phyloP scores from a whole-genome alignment of 2,797 vertebrate species.

The Xiphophorus birchmanni region DNA sequence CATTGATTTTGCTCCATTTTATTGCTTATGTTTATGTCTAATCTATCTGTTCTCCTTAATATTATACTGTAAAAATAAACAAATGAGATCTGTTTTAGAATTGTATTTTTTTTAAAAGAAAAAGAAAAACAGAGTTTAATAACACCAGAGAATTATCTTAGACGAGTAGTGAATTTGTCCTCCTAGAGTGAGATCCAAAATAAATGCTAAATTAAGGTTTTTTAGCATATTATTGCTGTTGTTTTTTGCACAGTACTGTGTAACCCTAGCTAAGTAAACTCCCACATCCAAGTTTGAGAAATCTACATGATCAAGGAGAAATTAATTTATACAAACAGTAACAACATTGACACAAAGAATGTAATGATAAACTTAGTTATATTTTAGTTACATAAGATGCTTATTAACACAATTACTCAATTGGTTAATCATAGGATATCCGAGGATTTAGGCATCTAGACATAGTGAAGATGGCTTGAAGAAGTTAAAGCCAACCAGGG shows the following conservation, averaged over 20 bases:
- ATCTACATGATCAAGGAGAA: background rate
- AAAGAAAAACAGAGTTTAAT: conserved; percentile 23
- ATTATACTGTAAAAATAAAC: background rate
- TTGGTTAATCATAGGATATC: background rate
- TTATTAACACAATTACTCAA: background rate
- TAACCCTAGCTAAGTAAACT: background rate
- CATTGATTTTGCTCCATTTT: conserved; percentile 11
- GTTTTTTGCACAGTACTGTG: background rate
- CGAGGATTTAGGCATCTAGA: background rate
- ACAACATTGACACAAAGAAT: background rate
- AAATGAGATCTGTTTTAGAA: background rate
- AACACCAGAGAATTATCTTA: conserved; percentile 22
- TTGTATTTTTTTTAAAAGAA: background rate
- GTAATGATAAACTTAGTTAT: background rate
- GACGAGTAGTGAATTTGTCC: conserved; percentile 7
- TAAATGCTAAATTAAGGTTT: background rate
- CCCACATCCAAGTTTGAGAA: background rate
- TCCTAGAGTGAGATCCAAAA: background rate
- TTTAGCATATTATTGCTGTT: background rate
- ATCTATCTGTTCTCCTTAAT: background rate
- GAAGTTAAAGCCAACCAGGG: background rate
- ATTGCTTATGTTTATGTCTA: background rate
- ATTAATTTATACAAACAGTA: background rate
- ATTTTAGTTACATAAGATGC: background rate
- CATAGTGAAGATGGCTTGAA: background rate